Evolutionary conservation across 2,113 vertebrate genomes (phyloP).

Genomic region (Callorhinus ursinus): DNA sequence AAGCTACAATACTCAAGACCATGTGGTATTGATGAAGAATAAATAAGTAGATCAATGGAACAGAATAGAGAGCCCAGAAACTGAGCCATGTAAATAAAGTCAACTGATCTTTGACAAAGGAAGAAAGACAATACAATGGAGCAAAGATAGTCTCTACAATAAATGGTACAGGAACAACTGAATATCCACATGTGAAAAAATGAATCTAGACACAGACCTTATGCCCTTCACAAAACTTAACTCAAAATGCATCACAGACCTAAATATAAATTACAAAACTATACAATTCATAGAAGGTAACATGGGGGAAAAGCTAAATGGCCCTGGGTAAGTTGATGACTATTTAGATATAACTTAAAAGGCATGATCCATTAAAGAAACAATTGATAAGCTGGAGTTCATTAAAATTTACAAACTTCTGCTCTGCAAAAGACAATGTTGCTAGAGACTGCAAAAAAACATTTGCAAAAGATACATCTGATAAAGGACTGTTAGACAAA

Average conservation of each 20-base stretch:
- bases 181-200: neutral
- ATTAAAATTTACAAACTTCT: neutral
- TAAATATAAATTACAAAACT: neutral
- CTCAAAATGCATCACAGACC: neutral
- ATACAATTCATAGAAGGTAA: neutral
- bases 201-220: neutral
- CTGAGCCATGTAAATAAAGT: neutral
- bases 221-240: neutral
- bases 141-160: neutral
- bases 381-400: neutral
- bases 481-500: neutral
- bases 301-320: neutral
- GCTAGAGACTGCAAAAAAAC: neutral
- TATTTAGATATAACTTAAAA: neutral
- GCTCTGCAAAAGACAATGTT: neutral
- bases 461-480: neutral
- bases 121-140: neutral
- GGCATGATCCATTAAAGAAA: neutral
- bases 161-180: neutral
- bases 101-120: neutral
- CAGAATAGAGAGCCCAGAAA: neutral
- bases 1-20: neutral
- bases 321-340: neutral
- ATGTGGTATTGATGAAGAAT: neutral
- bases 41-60: neutral